Evolutionary conservation across 2,888 invertebrate genomes (phyloP).

Genomic region (Oligia fasciuncula): DNA sequence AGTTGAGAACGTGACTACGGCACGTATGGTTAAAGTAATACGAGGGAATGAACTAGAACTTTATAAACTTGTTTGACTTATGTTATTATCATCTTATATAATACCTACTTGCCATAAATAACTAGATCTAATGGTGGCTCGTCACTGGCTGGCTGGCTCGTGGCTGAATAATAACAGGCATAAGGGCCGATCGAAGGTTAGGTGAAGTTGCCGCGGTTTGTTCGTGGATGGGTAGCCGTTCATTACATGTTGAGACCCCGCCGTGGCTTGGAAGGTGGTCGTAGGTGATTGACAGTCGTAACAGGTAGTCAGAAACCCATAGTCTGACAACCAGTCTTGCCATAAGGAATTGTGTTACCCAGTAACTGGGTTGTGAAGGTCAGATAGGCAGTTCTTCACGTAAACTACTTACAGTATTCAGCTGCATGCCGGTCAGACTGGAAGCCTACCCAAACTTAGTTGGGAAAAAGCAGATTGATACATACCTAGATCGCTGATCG

Average conservation of each 20-base stretch:
- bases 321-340: not conserved
- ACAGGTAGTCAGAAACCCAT: not conserved
- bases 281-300: not conserved
- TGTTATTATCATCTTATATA: not conserved
- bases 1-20: slow-evolving; percentile 52
- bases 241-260: not conserved
- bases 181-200: too few relatives aligned
- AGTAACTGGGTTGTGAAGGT: too few relatives aligned
- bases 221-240: too few relatives aligned
- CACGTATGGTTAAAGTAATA: slow-evolving; percentile 10
- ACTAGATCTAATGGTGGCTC: not conserved
- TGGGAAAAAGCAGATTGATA: too few relatives aligned
- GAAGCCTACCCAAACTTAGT: too few relatives aligned
- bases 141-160: not conserved
- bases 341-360: not conserved
- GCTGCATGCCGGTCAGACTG: too few relatives aligned
- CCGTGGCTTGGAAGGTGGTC: not conserved
- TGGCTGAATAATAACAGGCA: not conserved
- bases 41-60: slow-evolving; percentile 28
- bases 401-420: not conserved
- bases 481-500: not conserved
- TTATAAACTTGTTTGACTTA: not conserved
- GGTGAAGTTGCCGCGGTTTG: too few relatives aligned
- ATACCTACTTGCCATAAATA: not conserved
- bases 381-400: not conserved